Evolutionary conservation across 2,797 vertebrate species (phyloP).

Genomic region (Pseudocheirus occidentalis): DNA sequence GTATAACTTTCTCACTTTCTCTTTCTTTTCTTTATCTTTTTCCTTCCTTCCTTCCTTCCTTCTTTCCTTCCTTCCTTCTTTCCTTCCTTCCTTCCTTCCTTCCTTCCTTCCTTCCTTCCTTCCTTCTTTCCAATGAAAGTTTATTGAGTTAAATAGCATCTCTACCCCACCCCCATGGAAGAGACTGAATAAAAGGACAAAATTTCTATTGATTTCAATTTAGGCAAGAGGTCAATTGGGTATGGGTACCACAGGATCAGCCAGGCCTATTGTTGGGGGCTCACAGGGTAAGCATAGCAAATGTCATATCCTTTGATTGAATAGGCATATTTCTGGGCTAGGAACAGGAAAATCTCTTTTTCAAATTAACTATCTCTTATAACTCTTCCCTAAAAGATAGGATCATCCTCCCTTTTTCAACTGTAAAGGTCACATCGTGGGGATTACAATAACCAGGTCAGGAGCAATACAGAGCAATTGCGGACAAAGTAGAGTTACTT

Average conservation of each 20-base stretch:
- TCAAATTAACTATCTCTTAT: background rate
- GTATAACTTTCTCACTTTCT: background rate
- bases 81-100: no score
- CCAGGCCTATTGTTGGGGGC: background rate
- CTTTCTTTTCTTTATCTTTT: no score
- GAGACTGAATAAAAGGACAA: background rate
- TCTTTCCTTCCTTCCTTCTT: no score
- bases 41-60: no score
- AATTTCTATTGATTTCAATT: background rate
- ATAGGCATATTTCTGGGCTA: background rate
- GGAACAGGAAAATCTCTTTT: background rate
- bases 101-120: no score
- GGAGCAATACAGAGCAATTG: background rate
- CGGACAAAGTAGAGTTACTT: background rate
- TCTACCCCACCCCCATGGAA: background rate
- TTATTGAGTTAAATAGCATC: background rate
- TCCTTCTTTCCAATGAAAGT: no score
- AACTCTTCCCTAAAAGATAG: background rate
- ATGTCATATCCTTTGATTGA: background rate
- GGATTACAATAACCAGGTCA: background rate
- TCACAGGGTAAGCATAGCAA: background rate
- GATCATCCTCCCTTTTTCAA: background rate
- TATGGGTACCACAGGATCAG: background rate
- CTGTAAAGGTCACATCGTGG: background rate
- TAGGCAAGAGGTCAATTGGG: background rate